Evolutionary conservation across 2,888 invertebrate genomes (phyloP), one percentile per base, ranked within the genome.

Genomic region (Lycaena phlaeas): DNA sequence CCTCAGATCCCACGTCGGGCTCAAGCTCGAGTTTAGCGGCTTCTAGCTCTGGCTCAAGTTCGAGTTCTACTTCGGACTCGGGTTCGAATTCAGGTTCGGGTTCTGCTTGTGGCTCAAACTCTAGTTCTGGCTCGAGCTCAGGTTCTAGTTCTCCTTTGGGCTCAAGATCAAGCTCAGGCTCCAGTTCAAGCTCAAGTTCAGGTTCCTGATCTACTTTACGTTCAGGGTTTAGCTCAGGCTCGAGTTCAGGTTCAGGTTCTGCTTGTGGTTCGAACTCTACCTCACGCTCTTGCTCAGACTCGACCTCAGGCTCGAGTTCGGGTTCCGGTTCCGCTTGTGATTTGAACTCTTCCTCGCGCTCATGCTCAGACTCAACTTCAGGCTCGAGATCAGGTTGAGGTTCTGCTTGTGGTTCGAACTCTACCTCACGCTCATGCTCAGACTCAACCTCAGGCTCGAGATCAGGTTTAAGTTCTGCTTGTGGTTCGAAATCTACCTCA

Each of bases 21-120:
- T 85, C 71, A 65, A 62, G 27, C 18, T 60, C 66, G 0, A 78
- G 64, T 49, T 85, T 75, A 0, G 72, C n/a, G n/a, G 58, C 50
- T 79, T n/a, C 72, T 0, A 72, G 44, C 34, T 59, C 60, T 0
- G 46, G 46, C 4, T 52, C 63, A 1, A 81, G 70, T 47, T 72
- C 78, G 0, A 70, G 64, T 46, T 74, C 67, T 0, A 50, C 44
- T 17, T 56, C 55, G n/a, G 70, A 67, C 49, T 70, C 68, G 0
- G 79, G 73, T 41, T 79, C 52, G 1, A 43, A 42, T 11, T 51
- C 36, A 22, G 38, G 30, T 34, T 50, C 34, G 25, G 45, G 1
- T 15, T 15, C 29, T 3, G 4, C 11, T 11, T 27, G 11, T 27
- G 27, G 30, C 15, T 30, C 30, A 1, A 15, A 15, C 2, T 30